These are phyloP conservation scores for Sinocyclocheilus anophthalmus DNA, from an alignment of 2,113 vertebrate species.

Conservation along the genomic window DNA sequence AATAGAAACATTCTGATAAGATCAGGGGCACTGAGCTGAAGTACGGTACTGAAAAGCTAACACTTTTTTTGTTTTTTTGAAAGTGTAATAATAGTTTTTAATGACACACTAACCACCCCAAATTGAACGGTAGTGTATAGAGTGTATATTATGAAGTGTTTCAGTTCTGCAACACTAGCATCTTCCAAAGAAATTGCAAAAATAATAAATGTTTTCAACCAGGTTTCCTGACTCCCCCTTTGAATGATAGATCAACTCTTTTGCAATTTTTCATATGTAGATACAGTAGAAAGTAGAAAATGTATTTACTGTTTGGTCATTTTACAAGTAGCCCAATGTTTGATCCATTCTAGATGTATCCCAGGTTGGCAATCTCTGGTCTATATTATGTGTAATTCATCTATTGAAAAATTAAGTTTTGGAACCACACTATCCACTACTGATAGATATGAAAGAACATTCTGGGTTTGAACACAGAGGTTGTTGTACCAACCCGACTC, in stretches of 20 bases:
- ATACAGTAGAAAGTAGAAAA: not conserved
- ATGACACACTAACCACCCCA: too few species aligned
- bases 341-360: not conserved
- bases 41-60: not conserved
- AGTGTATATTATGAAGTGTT: not conserved
- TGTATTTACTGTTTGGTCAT: not conserved
- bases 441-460: too few species aligned
- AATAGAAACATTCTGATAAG: too few species aligned
- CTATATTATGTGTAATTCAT: not conserved
- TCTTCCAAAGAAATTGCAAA: too few species aligned
- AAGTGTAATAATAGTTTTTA: not conserved
- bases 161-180: too few species aligned
- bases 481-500: slow-evolving; percentile 82
- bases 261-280: too few species aligned
- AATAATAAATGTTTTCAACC: not conserved
- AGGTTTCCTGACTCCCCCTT: not conserved
- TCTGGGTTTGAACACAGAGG: not conserved
- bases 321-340: not conserved
- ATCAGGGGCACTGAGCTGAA: not conserved
- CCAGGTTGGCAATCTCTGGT: not conserved
- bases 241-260: not conserved
- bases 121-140: not conserved
- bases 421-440: not conserved
- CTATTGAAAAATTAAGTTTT: not conserved
- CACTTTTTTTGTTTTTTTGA: too few species aligned